phyloP scores from a whole-genome alignment of 2,888 invertebrate species.

The Acrocera orbiculus region DNA sequence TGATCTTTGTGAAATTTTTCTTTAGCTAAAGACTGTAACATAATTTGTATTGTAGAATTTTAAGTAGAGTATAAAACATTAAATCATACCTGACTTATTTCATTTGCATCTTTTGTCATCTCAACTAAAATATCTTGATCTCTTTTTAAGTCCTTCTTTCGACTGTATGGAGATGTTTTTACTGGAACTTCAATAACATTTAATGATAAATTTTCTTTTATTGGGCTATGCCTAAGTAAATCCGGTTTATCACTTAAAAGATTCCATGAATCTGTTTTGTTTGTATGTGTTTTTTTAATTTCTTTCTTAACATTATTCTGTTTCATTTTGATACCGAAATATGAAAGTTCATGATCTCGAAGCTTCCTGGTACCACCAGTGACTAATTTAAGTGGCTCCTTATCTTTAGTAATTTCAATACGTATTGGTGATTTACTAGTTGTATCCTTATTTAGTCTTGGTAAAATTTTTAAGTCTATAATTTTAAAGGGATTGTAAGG shows the following conservation, averaged over 20 bases:
- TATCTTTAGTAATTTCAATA: background rate
- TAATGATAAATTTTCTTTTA: slow-evolving; percentile 13
- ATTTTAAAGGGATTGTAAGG: slow-evolving; percentile 3
- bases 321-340: slow-evolving; percentile 33
- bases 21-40: slow-evolving; percentile 34
- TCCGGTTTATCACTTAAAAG: slow-evolving; percentile 27
- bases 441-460: background rate
- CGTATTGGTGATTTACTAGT: no score
- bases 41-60: no score
- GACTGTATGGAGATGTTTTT: slow-evolving; percentile 17
- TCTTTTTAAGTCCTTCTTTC: slow-evolving; percentile 25
- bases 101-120: slow-evolving; percentile 39
- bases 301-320: slow-evolving; percentile 6
- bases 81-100: no score
- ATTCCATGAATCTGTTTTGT: slow-evolving; percentile 23
- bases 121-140: slow-evolving; percentile 36
- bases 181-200: slow-evolving; percentile 18
- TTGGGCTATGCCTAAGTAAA: slow-evolving; percentile 25
- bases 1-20: slow-evolving; percentile 27
- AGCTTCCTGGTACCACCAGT: slow-evolving; percentile 34
- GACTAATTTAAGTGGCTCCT: slow-evolving; percentile 23
- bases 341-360: slow-evolving; percentile 40
- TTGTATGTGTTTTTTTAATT: slow-evolving; percentile 4
- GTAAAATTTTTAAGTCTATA: no score
- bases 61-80: no score